These are phyloP conservation scores for Calameuta pallipes DNA, from an alignment of 2,888 invertebrate species.

Conservation along the genomic window DNA sequence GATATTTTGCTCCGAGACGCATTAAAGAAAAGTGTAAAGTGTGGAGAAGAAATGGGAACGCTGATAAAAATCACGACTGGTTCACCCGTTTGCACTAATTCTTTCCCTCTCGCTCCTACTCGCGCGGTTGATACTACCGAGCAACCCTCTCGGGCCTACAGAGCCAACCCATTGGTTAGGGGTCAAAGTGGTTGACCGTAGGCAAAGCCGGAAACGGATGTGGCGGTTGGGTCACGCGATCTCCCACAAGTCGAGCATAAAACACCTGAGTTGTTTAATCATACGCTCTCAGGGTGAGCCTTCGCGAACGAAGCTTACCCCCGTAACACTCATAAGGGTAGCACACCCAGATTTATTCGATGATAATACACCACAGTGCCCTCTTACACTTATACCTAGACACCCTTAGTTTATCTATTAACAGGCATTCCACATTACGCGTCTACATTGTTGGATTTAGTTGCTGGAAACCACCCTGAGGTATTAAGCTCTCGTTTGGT, in stretches of 20 bases:
- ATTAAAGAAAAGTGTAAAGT: slow-evolving; percentile 2
- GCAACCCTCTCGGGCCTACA: slow-evolving; percentile 32
- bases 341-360: slow-evolving; percentile 17
- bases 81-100: slow-evolving; percentile 1
- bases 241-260: slow-evolving; percentile 54
- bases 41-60: slow-evolving; percentile 11
- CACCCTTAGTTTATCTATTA: slow-evolving; percentile 27
- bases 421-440: slow-evolving; percentile 15
- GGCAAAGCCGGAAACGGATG: slow-evolving; percentile 61
- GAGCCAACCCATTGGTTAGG: slow-evolving; percentile 51
- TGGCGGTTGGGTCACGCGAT: slow-evolving; percentile 64
- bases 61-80: slow-evolving; percentile 20
- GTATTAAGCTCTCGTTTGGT: background rate
- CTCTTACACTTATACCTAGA: background rate
- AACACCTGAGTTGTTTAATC: slow-evolving; percentile 63
- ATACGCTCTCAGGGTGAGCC: slow-evolving; percentile 48
- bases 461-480: background rate
- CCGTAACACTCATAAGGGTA: background rate
- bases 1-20: slow-evolving; percentile 11
- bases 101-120: slow-evolving; percentile 12
- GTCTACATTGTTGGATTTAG: background rate
- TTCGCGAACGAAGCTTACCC: slow-evolving; percentile 20
- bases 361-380: slow-evolving; percentile 22
- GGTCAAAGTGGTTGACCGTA: slow-evolving; percentile 54
- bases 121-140: slow-evolving; percentile 40